Evolutionary conservation across 2,888 invertebrate genomes (phyloP), one percentile per base, ranked within the genome.

Genomic region (Apodemia duryi): DNA sequence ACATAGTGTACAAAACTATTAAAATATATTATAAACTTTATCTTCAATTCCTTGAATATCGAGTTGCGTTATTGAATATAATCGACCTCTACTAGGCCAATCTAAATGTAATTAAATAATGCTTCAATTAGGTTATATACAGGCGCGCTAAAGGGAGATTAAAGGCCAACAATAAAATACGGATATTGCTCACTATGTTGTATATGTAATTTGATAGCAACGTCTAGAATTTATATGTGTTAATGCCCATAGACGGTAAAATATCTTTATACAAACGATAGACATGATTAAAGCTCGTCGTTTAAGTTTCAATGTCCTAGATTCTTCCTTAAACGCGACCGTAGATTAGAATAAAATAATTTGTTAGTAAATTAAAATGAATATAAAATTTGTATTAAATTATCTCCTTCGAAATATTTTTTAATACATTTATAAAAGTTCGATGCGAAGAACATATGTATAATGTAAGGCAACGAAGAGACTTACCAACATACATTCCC

Each of bases 401-500:
- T 63, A 82, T 86, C 88, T 86, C 81, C 79, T 84, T 88, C 75
- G 63, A 79, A 82, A 86, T 88, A 88, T 88, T 88, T 88, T 89
- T 86, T 88, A 88, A 85, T 83, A 84, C 75, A 79, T 86, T 86
- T 84, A 78, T 79, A 79, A 72, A 73, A 69, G 74, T 83, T 83
- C 81, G 82, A 82, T 73, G 80, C 76, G 84, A 82, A 77, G 81
- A 86, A 84, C 82, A 81, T 79, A n/a, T n/a, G n/a, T n/a, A 79
- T 81, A 83, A 81, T 83, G 84, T 91, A 90, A 91, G 91, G 89
- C 84, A 91, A 91, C 91, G 90, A 90, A 87, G 87, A 91, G 90
- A 91, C 91, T 91, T 83, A 86, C 85, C 88, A 89, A 85, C 88
- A 83, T 81, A 88, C 91, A 91, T 91, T 91, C 91, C 91, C 91